Evolutionary conservation across 2,888 invertebrate genomes (phyloP), one percentile per base, ranked within the genome.

Genomic region (Apoderus coryli): DNA sequence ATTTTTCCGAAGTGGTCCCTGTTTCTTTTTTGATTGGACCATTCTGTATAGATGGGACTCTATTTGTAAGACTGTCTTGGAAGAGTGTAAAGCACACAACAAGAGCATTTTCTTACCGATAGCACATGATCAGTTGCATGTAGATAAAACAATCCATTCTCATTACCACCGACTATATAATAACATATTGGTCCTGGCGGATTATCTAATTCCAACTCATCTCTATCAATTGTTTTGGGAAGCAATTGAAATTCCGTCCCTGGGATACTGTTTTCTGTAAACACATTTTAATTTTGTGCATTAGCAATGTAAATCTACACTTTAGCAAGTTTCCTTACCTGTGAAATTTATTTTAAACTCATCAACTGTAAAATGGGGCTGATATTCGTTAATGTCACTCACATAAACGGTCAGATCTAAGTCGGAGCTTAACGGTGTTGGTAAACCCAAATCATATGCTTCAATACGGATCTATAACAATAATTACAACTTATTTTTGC

Each of bases 131-230:
- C 70, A 37, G 72, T 66, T 11, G 72, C 69, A 46, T 86, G 74
- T 12, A 90, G 53, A 27, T 64, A 61, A 50, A 90, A 90, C 32
- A 69, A 59, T 5, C 67, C 67, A 10, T 71, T 68, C 11, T 76
- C 75, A 49, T 89, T 84, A 9, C 89, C 89, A 4, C 72, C 73
- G n/a, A 89, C 72, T 28, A 93, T 81, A 49, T 76, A 92, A 53
- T 89, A 93, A 50, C 92, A 95, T n/a, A 90, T 84, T 36, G 80
- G 77, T 27, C 79, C 66, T 27, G 78, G 69, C 0, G 80, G 77
- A 4, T 55, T 56, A 43, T 81, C 80, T 45, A 86, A 79, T 45
- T 84, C 85, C 10, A 84, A 72, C 46, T 79, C 85, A 50, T 88
- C 88, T 39, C 80, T 66, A 48, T 89, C 89, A 24, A 88, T 69